Evolutionary conservation across 2,113 vertebrate species (phyloP).

Genomic region (Eolophus roseicapilla): DNA sequence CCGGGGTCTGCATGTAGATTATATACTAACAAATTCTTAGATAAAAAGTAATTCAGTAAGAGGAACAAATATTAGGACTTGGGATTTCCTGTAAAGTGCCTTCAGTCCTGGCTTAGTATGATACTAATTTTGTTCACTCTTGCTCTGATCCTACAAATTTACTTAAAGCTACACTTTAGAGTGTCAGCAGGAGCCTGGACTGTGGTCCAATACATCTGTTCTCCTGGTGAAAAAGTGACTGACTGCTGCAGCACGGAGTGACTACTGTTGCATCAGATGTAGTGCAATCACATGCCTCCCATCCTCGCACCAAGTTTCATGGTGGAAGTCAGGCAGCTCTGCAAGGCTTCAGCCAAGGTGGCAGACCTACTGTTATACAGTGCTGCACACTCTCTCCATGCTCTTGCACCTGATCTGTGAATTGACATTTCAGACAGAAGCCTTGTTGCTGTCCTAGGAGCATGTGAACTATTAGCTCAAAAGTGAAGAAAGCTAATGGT

Average conservation of each 20-base stretch:
- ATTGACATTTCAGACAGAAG: background rate
- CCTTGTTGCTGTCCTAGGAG: background rate
- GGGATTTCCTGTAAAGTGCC: background rate
- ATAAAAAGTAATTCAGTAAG: background rate
- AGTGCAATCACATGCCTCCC: background rate
- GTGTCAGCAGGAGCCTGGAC: background rate
- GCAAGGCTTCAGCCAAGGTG: background rate
- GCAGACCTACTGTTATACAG: background rate
- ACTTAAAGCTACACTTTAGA: background rate
- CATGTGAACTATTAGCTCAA: background rate
- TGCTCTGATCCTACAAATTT: background rate
- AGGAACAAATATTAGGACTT: background rate
- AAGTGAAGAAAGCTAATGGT: background rate
- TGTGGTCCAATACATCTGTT: background rate
- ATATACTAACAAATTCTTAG: background rate
- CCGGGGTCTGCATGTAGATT: accelerated
- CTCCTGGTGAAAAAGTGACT: background rate
- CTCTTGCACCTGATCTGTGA: background rate
- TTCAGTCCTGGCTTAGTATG: background rate
- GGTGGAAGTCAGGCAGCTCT: background rate
- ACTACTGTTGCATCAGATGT: background rate
- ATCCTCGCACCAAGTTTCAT: background rate
- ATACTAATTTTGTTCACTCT: background rate
- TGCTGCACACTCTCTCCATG: background rate
- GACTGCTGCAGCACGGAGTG: accelerated